These are phyloP conservation scores for Parazoanthus swiftii DNA, from an alignment of 92 coral and sea anemone genomes.

Conservation along the genomic window DNA sequence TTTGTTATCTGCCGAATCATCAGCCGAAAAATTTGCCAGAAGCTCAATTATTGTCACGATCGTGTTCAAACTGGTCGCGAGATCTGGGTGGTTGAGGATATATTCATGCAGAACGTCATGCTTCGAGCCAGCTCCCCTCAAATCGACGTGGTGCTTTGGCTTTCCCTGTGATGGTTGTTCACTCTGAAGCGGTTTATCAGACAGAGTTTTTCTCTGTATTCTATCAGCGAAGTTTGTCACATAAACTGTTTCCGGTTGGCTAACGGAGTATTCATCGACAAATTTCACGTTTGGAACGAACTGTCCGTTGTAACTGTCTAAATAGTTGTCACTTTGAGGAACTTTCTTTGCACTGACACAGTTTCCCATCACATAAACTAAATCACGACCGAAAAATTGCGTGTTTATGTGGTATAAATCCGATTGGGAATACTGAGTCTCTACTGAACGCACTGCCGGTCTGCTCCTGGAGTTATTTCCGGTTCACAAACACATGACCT, in stretches of 20 bases:
- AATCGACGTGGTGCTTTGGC: background rate
- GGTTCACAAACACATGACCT: background rate
- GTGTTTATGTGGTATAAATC: background rate
- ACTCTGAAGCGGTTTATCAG: background rate
- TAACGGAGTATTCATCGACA: background rate
- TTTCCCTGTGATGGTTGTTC: background rate
- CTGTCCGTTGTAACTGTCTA: constrained; percentile 6
- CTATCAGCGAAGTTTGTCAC: background rate
- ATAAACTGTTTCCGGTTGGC: constrained; percentile 35
- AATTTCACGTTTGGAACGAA: constrained; percentile 9
- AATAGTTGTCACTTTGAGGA: background rate
- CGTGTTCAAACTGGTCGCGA: constrained; percentile 14
- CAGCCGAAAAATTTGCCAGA: background rate
- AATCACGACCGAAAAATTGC: background rate
- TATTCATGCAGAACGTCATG: constrained; percentile 7
- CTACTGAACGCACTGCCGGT: background rate
- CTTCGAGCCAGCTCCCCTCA: background rate
- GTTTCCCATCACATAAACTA: constrained; percentile 26
- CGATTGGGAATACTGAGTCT: background rate
- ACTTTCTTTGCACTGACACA: constrained; percentile 34
- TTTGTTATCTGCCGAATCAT: background rate
- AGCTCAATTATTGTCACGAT: constrained; percentile 15
- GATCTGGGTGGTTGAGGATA: constrained; percentile 9
- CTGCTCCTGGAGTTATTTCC: constrained; percentile 1
- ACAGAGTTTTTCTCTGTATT: constrained; percentile 5